These are phyloP conservation scores for Peucedramus taeniatus DNA, from an alignment of 2,113 vertebrate genomes.

Conservation along the genomic window DNA sequence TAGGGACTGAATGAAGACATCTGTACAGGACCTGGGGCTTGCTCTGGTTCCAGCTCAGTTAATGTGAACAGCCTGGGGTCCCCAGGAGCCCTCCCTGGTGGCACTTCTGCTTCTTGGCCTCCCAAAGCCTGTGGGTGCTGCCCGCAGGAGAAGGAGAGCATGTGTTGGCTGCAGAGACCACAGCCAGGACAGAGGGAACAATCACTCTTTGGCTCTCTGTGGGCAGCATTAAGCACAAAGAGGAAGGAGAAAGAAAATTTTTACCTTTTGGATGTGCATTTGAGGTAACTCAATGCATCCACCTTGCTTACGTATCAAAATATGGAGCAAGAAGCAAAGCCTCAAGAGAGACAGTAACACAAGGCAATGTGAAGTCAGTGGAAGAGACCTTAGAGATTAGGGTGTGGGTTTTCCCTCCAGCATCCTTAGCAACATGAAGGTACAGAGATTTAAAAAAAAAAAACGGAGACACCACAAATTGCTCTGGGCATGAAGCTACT, in stretches of 20 bases:
- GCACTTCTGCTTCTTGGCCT: background rate
- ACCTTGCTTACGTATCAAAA: background rate
- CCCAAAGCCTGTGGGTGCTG: rapidly evolving
- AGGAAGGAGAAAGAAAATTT: background rate
- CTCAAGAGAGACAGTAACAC: background rate
- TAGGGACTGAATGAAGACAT: background rate
- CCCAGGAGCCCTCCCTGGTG: rapidly evolving
- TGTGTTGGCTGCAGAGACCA: background rate
- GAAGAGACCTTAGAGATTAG: background rate
- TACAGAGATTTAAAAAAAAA: background rate
- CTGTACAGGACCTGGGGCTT: background rate
- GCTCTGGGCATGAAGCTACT: background rate
- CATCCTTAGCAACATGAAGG: background rate
- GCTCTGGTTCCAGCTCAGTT: background rate
- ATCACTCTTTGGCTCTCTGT: background rate
- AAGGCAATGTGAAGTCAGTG: background rate
- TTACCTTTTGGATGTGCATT: background rate
- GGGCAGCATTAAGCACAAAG: background rate
- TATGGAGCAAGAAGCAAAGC: rapidly evolving
- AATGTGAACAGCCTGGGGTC: background rate
- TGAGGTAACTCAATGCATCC: background rate
- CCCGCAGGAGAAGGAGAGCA: rapidly evolving
- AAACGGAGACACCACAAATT: background rate
- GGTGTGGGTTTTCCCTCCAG: background rate
- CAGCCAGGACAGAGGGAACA: background rate